These are phyloP conservation scores for Caprella mutica DNA, from an alignment of 2,888 invertebrate genomes.

Conservation along the genomic window DNA sequence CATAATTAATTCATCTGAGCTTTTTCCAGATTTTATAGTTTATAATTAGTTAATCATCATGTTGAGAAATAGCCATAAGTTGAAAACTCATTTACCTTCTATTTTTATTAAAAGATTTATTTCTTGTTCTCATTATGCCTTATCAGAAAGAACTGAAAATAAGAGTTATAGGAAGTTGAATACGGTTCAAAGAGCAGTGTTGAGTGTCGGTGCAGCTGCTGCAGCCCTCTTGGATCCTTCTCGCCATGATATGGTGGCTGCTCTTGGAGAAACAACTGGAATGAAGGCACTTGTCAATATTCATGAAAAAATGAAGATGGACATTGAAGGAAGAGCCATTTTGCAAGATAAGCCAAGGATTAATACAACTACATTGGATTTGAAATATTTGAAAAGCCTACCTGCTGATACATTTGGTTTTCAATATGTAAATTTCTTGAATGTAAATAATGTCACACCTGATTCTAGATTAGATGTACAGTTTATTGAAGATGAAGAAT, in stretches of 20 bases:
- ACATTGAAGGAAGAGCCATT: conserved; percentile 65
- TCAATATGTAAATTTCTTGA: conserved; percentile 71
- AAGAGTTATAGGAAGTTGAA: too few species aligned
- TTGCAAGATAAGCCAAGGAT: conserved; percentile 66
- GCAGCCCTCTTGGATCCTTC: conserved; percentile 69
- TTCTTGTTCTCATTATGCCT: too few species aligned
- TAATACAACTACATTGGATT: conserved; percentile 65
- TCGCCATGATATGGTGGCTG: conserved; percentile 81
- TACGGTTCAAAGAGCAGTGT: conserved; percentile 59
- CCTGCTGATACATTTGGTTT: conserved; percentile 74
- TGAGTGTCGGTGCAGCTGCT: conserved; percentile 77
- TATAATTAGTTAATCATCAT: too few species aligned
- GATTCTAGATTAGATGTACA: conserved; percentile 80
- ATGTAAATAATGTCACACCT: conserved; percentile 70
- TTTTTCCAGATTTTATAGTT: too few species aligned
- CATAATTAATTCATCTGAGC: too few species aligned
- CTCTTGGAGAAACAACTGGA: conserved; percentile 84
- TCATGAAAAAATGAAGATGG: conserved; percentile 59
- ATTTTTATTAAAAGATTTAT: too few species aligned
- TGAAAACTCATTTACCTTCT: too few species aligned
- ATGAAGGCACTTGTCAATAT: conserved; percentile 57
- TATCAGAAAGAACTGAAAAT: too few species aligned
- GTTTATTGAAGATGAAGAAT: conserved; percentile 75
- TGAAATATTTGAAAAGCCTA: conserved; percentile 55
- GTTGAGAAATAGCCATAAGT: too few species aligned